phyloP scores from a whole-genome alignment of 2,888 invertebrate genomes.

The Erebia ligea region DNA sequence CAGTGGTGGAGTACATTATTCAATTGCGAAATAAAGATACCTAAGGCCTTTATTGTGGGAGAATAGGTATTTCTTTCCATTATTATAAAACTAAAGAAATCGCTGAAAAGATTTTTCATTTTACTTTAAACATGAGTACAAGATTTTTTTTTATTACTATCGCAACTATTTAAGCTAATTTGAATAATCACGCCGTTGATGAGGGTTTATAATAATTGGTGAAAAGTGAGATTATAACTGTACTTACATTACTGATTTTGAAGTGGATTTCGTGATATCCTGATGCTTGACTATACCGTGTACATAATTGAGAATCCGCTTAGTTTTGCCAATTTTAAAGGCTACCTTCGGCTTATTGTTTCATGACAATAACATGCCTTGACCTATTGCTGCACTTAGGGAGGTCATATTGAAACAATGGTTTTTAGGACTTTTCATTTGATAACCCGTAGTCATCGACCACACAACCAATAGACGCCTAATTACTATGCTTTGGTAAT shows the following conservation, averaged over 20 bases:
- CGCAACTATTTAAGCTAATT: too few species aligned
- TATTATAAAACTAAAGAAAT: background rate
- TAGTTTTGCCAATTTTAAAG: too few species aligned
- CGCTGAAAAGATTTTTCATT: background rate
- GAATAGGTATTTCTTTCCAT: constrained; percentile 3
- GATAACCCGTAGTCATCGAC: background rate
- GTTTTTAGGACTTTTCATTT: background rate
- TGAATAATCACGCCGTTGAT: too few species aligned
- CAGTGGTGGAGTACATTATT: constrained; percentile 24
- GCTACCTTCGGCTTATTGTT: background rate
- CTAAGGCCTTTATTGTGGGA: background rate
- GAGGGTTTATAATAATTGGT: too few species aligned
- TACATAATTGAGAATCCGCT: too few species aligned
- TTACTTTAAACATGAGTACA: background rate
- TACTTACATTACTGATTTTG: too few species aligned
- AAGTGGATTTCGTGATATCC: too few species aligned
- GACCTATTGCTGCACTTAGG: background rate
- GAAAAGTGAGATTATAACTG: too few species aligned
- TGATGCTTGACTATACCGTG: too few species aligned
- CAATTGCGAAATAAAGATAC: background rate
- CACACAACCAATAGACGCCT: too few species aligned
- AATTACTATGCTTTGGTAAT: too few species aligned
- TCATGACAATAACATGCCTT: background rate
- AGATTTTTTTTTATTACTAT: too few species aligned
- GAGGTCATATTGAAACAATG: background rate